Evolutionary conservation across 2,113 vertebrate genomes (phyloP), one percentile per base, ranked within the genome.

Genomic region (Paramisgurnus dabryanus): DNA sequence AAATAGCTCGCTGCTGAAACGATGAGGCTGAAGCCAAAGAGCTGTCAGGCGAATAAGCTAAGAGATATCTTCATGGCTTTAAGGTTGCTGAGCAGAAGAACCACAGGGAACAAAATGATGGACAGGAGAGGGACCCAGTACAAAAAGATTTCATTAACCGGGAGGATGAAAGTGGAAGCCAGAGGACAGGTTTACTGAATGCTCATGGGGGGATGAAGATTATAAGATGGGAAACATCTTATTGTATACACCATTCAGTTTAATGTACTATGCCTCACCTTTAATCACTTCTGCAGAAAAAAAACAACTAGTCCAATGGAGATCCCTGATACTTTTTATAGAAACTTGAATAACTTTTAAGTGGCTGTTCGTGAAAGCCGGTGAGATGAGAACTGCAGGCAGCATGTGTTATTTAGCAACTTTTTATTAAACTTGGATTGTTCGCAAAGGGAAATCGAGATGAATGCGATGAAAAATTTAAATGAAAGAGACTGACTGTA

Each of bases 81-180:
- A 50, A 47, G 53, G 68, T 66, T 63, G 12, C 53, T 55, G 67
- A 60, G 71, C 47, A 53, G 34, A 12, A 27, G 60, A n/a, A 45
- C 22, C 50, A 27, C 10, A 63, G 34, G 13, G 50, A 77, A 53
- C 3, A n/a, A 67, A 9, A 50, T 76, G 79, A 80, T 7, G 60
- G 76, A 69, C 63, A 53, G 50, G 22, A 74, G 68, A 72, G 67
- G 73, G 60, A 53, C 61, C 6, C 65, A 12, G 67, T 78, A 80
- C 74, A 43, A 86, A 67, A 81, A 47, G 43, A 57, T 2, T 67
- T 76, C 58, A 76, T 76, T 76, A 76, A 76, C 60, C 57, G 53
- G 22, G 12, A 66, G 61, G 60, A 61, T 66, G 64, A 76, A 66
- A 53, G 45, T 4, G 6, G 55, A 6, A 11, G 55, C 43, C 22